A percentile compares a stretch with the other conserved stretches of the same genome.
These are phyloP conservation scores for Goniozus legneri DNA, from an alignment of 1,140 invertebrate species.

Conservation along the genomic window DNA sequence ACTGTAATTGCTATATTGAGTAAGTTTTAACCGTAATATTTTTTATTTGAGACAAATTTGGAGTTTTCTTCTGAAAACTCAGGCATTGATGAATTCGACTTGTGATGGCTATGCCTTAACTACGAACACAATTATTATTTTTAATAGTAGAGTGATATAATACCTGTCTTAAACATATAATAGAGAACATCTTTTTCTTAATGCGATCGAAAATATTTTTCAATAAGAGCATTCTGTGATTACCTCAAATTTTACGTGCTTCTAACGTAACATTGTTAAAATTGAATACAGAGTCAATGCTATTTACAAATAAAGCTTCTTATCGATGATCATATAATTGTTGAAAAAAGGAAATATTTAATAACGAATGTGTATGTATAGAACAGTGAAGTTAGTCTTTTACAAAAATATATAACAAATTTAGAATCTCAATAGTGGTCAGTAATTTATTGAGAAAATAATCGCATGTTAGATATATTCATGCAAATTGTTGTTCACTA, in stretches of 20 bases:
- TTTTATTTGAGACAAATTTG: background rate
- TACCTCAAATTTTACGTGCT: too few species aligned
- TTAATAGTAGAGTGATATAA: too few species aligned
- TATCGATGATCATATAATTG: slow-evolving; percentile 43
- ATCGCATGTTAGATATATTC: slow-evolving; percentile 16
- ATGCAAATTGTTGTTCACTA: slow-evolving; percentile 6
- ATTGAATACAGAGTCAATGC: slow-evolving; percentile 20
- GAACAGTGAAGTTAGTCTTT: slow-evolving; percentile 27
- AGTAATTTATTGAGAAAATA: slow-evolving; percentile 25
- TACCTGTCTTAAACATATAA: too few species aligned
- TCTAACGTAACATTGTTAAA: background rate
- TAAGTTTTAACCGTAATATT: background rate
- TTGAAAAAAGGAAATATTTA: slow-evolving; percentile 36
- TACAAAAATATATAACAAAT: slow-evolving; percentile 28
- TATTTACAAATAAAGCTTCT: slow-evolving; percentile 45
- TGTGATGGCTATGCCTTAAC: too few species aligned
- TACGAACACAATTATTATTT: too few species aligned
- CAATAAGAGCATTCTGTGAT: too few species aligned
- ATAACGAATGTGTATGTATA: slow-evolving; percentile 10
- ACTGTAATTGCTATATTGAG: background rate
- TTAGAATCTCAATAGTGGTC: slow-evolving; percentile 33
- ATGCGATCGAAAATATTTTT: too few species aligned
- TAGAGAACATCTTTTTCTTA: too few species aligned
- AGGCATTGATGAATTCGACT: too few species aligned
- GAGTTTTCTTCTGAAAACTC: slow-evolving; percentile 13